Percentiles rank a stretch among this genome's conserved stretches.
These are phyloP conservation scores for Antheraea assamensis DNA, from an alignment of 2,888 invertebrate genomes.

Conservation along the genomic window DNA sequence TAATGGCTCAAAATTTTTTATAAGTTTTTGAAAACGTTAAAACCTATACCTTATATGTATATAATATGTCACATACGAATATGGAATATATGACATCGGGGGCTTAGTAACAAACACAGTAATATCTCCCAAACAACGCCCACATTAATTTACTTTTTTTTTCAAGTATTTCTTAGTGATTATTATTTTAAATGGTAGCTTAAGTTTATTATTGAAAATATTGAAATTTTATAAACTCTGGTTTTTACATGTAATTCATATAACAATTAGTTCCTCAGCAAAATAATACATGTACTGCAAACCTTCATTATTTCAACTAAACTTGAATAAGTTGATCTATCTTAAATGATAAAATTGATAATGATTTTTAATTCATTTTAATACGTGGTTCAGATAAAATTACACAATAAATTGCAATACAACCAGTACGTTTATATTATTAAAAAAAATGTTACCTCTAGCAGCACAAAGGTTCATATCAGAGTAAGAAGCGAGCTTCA, in stretches of 20 bases:
- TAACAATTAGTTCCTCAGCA: too few relatives aligned
- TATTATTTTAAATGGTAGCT: too few relatives aligned
- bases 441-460: conserved; percentile 50
- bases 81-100: too few relatives aligned
- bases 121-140: too few relatives aligned
- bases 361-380: neutral
- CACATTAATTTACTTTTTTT: too few relatives aligned
- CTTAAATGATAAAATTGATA: neutral
- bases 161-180: too few relatives aligned
- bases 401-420: neutral
- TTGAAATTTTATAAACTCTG: neutral
- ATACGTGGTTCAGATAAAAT: neutral
- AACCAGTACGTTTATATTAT: neutral
- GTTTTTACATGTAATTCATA: neutral
- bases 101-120: too few relatives aligned
- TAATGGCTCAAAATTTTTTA: too few relatives aligned
- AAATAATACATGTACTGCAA: neutral
- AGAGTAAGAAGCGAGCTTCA: conserved; percentile 53
- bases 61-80: too few relatives aligned
- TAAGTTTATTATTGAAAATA: too few relatives aligned
- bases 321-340: neutral
- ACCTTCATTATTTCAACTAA: neutral
- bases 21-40: too few relatives aligned
- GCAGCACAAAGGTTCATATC: conserved; percentile 61
- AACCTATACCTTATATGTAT: too few relatives aligned